Evolutionary conservation across 2,113 vertebrate species (phyloP).

Genomic region (Gila orcuttii): DNA sequence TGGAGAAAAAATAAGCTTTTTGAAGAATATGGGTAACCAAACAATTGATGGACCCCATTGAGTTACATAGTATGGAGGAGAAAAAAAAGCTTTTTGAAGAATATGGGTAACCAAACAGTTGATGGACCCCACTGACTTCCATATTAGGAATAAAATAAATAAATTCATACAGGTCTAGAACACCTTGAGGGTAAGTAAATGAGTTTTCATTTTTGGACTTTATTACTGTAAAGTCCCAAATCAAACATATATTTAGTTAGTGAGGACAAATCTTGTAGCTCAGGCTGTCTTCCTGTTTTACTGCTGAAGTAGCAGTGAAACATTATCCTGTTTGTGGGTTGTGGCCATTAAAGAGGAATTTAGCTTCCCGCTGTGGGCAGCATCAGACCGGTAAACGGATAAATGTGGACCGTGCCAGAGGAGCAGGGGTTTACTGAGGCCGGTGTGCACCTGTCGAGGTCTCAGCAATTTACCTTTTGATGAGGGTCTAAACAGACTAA

Average conservation of each 20-base stretch:
- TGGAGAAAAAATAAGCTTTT: too few species aligned
- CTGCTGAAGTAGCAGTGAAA: slow-evolving; percentile 26
- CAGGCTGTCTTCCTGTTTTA: background rate
- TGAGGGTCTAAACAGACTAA: background rate
- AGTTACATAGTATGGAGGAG: too few species aligned
- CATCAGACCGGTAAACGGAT: slow-evolving; percentile 22
- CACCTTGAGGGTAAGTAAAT: too few species aligned
- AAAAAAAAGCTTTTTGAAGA: too few species aligned
- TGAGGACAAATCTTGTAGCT: slow-evolving; percentile 27
- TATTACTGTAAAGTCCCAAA: background rate
- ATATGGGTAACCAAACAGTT: too few species aligned
- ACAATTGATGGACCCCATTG: too few species aligned
- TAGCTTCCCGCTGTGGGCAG: slow-evolving; percentile 27
- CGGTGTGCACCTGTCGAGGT: slow-evolving; percentile 27
- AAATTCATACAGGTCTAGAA: too few species aligned
- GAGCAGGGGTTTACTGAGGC: background rate
- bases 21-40: too few species aligned
- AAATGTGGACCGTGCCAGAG: background rate
- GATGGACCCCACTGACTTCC: too few species aligned
- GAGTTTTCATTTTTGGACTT: too few species aligned
- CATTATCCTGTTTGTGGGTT: slow-evolving; percentile 7
- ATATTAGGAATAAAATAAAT: too few species aligned
- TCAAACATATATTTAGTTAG: background rate
- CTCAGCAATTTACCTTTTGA: background rate
- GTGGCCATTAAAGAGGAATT: slow-evolving; percentile 51